Conservation (phyloP, 2,888 invertebrate species). For the Embidobia sp. region DNA sequence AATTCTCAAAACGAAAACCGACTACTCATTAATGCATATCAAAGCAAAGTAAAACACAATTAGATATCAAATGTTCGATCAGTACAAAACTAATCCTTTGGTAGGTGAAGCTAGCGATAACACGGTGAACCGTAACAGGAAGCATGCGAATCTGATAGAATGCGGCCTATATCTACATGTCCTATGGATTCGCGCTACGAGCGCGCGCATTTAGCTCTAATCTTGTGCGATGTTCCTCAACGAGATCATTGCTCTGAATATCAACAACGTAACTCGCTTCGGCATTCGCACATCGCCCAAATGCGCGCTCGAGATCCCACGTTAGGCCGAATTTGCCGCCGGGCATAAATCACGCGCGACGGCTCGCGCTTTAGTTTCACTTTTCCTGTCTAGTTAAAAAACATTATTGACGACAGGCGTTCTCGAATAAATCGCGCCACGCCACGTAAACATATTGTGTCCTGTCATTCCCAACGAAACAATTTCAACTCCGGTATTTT, state of each 20-base stretch:
- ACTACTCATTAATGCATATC: too few species aligned
- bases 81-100: constrained; percentile 41
- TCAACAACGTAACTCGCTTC: constrained; percentile 44
- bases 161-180: constrained; percentile 35
- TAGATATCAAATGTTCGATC: constrained; percentile 40
- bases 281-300: constrained; percentile 43
- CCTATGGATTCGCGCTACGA: constrained; percentile 29
- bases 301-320: constrained; percentile 25
- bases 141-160: constrained; percentile 52
- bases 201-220: constrained; percentile 48
- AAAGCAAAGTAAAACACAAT: too few species aligned
- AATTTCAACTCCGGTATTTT: constrained; percentile 8
- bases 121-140: constrained; percentile 39
- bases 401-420: constrained; percentile 15
- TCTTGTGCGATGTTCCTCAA: constrained; percentile 53
- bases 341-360: constrained; percentile 43
- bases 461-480: constrained; percentile 20
- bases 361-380: constrained; percentile 28
- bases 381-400: constrained; percentile 25
- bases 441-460: constrained; percentile 7
- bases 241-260: constrained; percentile 45
- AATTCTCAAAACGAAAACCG: too few species aligned
- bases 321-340: constrained; percentile 25
- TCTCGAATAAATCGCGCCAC: constrained; percentile 10
- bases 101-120: constrained; percentile 44